These are phyloP conservation scores for Dolichallabes microphthalmus DNA, from an alignment of 2,113 vertebrate genomes.

Conservation along the genomic window DNA sequence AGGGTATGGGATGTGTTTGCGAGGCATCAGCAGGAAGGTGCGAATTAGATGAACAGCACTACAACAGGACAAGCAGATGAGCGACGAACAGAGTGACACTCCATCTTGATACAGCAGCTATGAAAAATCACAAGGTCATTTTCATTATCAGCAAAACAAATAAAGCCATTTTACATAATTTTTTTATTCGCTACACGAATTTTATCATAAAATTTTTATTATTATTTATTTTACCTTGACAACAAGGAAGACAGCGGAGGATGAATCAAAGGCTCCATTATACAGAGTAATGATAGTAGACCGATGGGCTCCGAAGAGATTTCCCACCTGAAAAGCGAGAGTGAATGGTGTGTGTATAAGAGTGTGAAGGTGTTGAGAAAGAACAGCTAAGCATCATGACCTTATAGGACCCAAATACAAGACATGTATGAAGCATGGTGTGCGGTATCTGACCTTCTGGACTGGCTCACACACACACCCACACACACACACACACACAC, in stretches of 20 bases:
- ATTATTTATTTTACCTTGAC: constrained; percentile 87
- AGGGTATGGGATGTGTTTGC: constrained; percentile 78
- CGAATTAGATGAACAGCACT: constrained; percentile 77
- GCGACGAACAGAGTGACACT: constrained; percentile 73
- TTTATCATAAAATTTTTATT: not conserved
- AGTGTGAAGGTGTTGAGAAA: not conserved
- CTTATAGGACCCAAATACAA: not conserved
- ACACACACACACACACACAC: not conserved
- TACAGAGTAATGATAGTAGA: constrained; percentile 92
- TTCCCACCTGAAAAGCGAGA: constrained; percentile 79
- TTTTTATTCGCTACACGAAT: too few species aligned
- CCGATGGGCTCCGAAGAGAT: constrained; percentile 84
- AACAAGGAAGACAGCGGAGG: constrained; percentile 84
- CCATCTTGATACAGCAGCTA: constrained; percentile 79
- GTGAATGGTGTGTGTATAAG: too few species aligned
- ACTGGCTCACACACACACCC: not conserved
- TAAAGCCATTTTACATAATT: not conserved
- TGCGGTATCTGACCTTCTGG: not conserved
- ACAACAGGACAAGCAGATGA: constrained; percentile 82
- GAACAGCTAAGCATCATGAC: not conserved
- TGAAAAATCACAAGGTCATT: not conserved
- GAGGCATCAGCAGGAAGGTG: constrained; percentile 85
- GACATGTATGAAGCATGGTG: not conserved
- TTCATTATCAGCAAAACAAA: not conserved
- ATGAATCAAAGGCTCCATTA: constrained; percentile 92